Base-by-base conservation (phyloP, 2,888 invertebrate species). In the Dugesia japonica region DNA sequence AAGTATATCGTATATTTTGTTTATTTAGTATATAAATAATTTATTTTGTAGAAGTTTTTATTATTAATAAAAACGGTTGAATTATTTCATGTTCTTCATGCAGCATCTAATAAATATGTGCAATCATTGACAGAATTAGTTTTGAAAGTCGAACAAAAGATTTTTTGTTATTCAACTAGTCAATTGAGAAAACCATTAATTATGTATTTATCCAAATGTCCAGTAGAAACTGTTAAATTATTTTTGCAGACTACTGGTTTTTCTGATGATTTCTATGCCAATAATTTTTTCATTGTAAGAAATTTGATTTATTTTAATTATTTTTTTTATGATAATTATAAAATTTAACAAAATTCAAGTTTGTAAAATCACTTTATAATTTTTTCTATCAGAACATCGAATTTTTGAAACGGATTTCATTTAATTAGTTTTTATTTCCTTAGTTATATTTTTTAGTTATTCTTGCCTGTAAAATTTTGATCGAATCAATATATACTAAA, bases 101-200 rank as follows among this genome's bases (percentile, higher is more conserved):
- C 92, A 0, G 92, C 93, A 0, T 90, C 91, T 0, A 88, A 90
- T 0, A 90, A 91, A 80, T 92, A 92, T 82, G 90, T 94, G 76
- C 92, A 92, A 79, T 89, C 90, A 0, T 85, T 95, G 0, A 90
- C 91, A 80, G 88, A 89, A 76, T 86, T 92, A 0, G 90, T 94
- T 26, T 86, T 95, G 80, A 90, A 91, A 82, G 91, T 92, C 0
- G 95, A 95, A 84, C 92, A 90, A 82, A 89, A 90, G 20, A 87
- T 95, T 42, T 87, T 90, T 82, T 90, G 94, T 73, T 94, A 94
- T 84, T 91, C 92, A 9, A 92, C 92, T 0, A 92, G 92, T 80
- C 84, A 85, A n/a, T 85, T 94, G 83, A 88, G 94, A 42, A 89
- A 90, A 79, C 92, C 93, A 0, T 86, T 97, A 1, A 89, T 93